Evolutionary conservation across 2,113 vertebrate genomes (phyloP).

Genomic region (Myrmophylax atrothorax): DNA sequence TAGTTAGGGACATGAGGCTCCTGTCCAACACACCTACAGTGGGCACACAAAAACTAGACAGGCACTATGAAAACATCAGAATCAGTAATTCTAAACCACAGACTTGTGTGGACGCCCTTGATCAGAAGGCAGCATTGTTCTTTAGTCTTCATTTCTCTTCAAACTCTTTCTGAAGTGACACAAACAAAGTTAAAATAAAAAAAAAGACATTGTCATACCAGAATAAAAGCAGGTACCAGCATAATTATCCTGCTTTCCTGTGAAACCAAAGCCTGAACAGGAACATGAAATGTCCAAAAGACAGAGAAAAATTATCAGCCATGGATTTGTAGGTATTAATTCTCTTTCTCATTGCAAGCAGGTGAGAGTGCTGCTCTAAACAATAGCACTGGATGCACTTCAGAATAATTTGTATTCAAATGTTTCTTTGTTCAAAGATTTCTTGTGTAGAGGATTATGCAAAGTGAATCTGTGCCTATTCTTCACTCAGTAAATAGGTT

Average conservation of each 20-base stretch:
- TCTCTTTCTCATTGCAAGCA: not conserved
- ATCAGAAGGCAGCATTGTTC: not conserved
- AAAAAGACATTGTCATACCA: not conserved
- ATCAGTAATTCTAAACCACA: not conserved
- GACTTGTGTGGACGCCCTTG: not conserved
- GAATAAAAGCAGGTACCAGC: not conserved
- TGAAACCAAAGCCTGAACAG: not conserved
- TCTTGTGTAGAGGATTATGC: slow-evolving; percentile 20
- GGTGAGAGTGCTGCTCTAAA: not conserved
- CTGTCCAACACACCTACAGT: not conserved
- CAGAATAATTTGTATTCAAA: slow-evolving; percentile 22
- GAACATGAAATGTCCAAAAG: not conserved
- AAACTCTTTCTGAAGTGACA: not conserved
- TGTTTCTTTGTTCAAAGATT: not conserved
- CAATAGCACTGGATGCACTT: not conserved
- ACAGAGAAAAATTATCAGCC: not conserved
- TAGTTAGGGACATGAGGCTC: not conserved
- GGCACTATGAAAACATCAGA: not conserved
- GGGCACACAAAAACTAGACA: not conserved
- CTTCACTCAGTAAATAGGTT: slow-evolving; percentile 6
- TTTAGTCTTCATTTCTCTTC: not conserved
- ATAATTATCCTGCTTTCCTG: not conserved
- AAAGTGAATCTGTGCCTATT: not conserved
- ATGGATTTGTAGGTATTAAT: not conserved
- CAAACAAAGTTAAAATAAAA: not conserved